Conservation (phyloP, 2,888 invertebrate species). For the Eristalis tenax region DNA sequence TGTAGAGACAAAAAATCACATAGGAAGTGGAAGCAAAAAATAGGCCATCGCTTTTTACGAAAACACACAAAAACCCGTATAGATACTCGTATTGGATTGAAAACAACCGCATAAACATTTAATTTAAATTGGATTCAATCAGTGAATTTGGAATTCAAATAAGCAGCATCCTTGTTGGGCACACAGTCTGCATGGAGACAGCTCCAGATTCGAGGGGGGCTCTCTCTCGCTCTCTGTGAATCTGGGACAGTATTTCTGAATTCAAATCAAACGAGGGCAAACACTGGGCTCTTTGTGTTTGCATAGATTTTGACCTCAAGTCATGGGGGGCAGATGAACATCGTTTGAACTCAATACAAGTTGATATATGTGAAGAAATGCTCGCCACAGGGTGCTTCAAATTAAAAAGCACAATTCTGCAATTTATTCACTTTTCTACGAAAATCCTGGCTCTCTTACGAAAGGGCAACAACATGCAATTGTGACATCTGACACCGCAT, state of each 20-base stretch:
- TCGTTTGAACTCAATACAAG: not conserved
- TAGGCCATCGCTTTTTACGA: conserved; percentile 7
- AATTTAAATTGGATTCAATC: conserved; percentile 55
- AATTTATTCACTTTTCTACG: not conserved
- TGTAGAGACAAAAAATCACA: not conserved
- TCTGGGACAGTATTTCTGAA: not conserved
- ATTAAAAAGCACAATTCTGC: not conserved
- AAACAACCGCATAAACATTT: conserved; percentile 34
- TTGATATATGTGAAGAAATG: not conserved
- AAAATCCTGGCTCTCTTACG: not conserved
- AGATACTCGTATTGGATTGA: conserved; percentile 7
- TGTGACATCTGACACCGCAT: no score
- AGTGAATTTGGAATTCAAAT: conserved; percentile 46
- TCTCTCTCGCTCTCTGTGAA: not conserved
- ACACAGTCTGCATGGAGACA: not conserved
- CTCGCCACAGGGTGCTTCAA: not conserved
- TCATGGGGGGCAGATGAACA: not conserved
- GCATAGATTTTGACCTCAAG: conserved; percentile 1
- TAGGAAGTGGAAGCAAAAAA: not conserved
- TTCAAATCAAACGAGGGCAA: conserved; percentile 25
- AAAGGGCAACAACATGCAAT: not conserved
- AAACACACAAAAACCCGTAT: not conserved
- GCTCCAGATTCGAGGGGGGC: not conserved
- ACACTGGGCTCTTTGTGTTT: not conserved
- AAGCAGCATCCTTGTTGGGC: conserved; percentile 5